These are phyloP conservation scores for Melitaea cinxia DNA, from an alignment of 1,140 invertebrate genomes.

Conservation along the genomic window DNA sequence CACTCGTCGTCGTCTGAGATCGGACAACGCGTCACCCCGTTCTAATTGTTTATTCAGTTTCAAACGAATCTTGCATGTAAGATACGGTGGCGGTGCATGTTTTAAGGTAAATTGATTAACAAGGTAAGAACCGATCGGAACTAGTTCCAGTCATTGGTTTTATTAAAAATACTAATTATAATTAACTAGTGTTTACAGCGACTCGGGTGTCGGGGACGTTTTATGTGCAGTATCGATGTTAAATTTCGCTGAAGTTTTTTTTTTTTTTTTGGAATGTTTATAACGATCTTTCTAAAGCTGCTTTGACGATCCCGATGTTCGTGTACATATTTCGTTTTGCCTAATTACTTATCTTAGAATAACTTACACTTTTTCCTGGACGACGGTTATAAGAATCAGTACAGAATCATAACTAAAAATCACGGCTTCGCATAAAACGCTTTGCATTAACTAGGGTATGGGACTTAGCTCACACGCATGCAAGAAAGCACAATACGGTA, in stretches of 20 bases:
- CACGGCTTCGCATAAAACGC: conserved; percentile 25
- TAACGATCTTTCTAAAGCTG: not conserved
- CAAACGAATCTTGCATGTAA: conserved; percentile 62
- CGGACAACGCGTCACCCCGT: conserved; percentile 45
- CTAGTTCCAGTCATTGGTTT: conserved; percentile 18
- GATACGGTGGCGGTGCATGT: conserved; percentile 67
- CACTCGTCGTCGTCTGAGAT: conserved; percentile 47
- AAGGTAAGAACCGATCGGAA: conserved; percentile 49
- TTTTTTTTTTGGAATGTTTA: no score
- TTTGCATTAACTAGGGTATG: not conserved
- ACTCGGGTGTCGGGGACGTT: conserved; percentile 1
- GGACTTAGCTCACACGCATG: conserved; percentile 20
- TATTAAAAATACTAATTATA: conserved; percentile 21
- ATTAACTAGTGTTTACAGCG: conserved; percentile 15
- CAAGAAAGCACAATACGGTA: conserved; percentile 7
- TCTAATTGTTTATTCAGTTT: conserved; percentile 48
- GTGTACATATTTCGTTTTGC: not conserved
- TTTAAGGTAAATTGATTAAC: conserved; percentile 63
- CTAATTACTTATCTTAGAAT: conserved; percentile 21
- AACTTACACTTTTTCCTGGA: conserved; percentile 3
- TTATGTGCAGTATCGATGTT: not conserved
- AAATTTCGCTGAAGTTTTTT: no score
- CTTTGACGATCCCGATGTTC: conserved; percentile 5
- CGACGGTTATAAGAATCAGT: conserved; percentile 3
- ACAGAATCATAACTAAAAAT: conserved; percentile 10